These are phyloP conservation scores for Julus scandinavius DNA, from an alignment of 2,888 invertebrate species.

Conservation along the genomic window DNA sequence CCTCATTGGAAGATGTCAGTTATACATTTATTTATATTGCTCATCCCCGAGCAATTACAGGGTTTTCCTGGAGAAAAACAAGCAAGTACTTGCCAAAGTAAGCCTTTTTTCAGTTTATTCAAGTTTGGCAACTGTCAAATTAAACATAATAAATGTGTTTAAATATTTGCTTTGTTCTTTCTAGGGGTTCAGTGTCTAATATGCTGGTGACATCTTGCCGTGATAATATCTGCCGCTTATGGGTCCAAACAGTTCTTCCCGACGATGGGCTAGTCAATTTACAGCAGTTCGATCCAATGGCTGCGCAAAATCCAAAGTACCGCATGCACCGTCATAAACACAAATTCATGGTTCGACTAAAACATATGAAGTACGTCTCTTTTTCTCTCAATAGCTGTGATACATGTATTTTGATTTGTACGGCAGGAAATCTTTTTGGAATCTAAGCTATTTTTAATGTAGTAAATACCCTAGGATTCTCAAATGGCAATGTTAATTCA, in stretches of 20 bases:
- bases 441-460: neutral
- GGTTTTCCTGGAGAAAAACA: slow-evolving; percentile 97
- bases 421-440: neutral
- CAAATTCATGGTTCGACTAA: slow-evolving; percentile 93
- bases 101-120: slow-evolving; percentile 61
- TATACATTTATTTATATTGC: slow-evolving; percentile 96
- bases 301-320: slow-evolving; percentile 71
- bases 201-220: slow-evolving; percentile 97
- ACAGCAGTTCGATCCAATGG: slow-evolving; percentile 72
- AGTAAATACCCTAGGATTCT: neutral
- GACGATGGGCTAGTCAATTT: slow-evolving; percentile 89
- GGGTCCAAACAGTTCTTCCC: slow-evolving; percentile 97
- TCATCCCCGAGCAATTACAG: slow-evolving; percentile 96
- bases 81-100: slow-evolving; percentile 99
- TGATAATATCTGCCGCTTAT: slow-evolving; percentile 98
- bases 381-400: neutral
- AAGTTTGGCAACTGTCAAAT: neutral
- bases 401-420: neutral
- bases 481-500: neutral
- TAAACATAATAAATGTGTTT: neutral
- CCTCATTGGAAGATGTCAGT: slow-evolving; percentile 74
- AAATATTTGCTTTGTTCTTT: slow-evolving; percentile 59
- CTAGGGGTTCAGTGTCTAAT: slow-evolving; percentile 94
- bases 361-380: slow-evolving; percentile 88
- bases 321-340: slow-evolving; percentile 95